Conservation (phyloP, 2,797 vertebrate species). For the Psittacula derbiana region DNA sequence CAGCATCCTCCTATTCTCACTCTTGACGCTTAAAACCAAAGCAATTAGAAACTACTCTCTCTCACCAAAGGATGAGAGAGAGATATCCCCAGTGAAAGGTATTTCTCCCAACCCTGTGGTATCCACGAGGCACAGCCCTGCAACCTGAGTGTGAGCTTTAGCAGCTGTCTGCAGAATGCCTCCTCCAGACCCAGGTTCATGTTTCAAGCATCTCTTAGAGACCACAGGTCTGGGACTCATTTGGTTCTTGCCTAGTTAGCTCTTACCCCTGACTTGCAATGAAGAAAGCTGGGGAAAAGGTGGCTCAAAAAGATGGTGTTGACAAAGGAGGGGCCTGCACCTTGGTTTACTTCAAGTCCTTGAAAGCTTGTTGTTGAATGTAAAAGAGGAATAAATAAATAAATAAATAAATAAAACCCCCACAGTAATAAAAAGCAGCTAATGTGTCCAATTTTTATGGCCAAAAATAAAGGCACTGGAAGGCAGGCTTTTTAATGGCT, state of each 20-base stretch:
- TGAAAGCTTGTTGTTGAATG: background rate
- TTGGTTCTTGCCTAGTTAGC: background rate
- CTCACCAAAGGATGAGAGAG: background rate
- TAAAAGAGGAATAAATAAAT: background rate
- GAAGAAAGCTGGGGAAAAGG: background rate
- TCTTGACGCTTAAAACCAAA: background rate
- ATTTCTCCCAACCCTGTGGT: background rate
- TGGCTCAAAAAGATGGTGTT: background rate
- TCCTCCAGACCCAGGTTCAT: background rate
- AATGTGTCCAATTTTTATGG: constrained; percentile 20
- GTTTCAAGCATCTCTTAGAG: background rate
- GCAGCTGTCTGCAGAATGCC: background rate
- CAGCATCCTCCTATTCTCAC: background rate
- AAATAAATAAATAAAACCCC: background rate
- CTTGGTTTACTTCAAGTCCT: constrained; percentile 1
- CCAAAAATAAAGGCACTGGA: constrained; percentile 42
- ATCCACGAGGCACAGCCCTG: background rate
- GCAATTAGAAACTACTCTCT: background rate
- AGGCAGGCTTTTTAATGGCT: constrained; percentile 58
- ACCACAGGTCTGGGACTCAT: background rate
- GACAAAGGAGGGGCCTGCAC: background rate
- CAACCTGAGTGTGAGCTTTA: background rate
- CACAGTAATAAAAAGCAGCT: constrained; percentile 16
- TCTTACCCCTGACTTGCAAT: background rate
- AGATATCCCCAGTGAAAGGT: background rate